phyloP scores from a whole-genome alignment of 2,113 vertebrate genomes.

The Poeciliopsis prolifica region DNA sequence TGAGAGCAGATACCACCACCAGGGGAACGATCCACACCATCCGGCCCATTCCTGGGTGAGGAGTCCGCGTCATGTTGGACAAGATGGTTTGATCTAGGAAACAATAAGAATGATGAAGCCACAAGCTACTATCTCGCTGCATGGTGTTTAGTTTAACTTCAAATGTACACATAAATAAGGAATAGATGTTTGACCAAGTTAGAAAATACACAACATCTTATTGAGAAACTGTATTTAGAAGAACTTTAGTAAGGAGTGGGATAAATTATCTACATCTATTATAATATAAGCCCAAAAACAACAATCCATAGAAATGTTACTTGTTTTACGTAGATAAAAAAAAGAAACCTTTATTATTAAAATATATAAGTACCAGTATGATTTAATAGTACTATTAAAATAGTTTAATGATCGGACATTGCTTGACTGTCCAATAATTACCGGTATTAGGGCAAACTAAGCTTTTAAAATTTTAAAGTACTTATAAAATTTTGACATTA shows the following conservation, averaged over 20 bases:
- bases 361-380: background rate
- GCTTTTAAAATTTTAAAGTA: no score
- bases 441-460: no score
- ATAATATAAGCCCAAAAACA: background rate
- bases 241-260: background rate
- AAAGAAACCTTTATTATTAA: no score
- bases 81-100: slow-evolving; percentile 79
- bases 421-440: background rate
- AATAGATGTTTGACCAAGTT: background rate
- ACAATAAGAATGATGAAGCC: background rate
- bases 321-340: no score
- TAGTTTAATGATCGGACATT: background rate
- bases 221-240: background rate
- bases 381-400: background rate
- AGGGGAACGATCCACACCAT: slow-evolving; percentile 98
- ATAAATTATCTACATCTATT: background rate
- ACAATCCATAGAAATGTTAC: background rate
- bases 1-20: slow-evolving; percentile 95
- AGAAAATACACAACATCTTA: background rate
- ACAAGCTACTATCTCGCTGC: background rate
- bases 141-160: background rate
- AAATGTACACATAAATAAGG: background rate
- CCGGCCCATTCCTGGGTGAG: slow-evolving; percentile 80
- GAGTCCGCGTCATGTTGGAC: slow-evolving; percentile 85
- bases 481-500: no score